These are phyloP conservation scores for Metridium senile DNA, from an alignment of 92 coral and sea anemone genomes.

Conservation along the genomic window DNA sequence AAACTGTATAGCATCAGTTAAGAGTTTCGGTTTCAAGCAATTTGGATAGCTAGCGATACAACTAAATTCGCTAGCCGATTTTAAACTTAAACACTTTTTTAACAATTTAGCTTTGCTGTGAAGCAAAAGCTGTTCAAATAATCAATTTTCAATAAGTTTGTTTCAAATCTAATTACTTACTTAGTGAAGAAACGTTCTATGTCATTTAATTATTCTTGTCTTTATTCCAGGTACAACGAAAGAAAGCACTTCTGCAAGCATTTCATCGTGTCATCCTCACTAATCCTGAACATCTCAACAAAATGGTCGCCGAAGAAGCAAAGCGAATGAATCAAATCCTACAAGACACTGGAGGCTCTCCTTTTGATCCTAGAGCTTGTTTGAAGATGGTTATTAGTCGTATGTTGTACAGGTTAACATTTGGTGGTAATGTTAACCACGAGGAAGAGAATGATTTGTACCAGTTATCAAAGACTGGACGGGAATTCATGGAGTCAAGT, in stretches of 20 bases:
- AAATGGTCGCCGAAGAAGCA: slow-evolving; percentile 60
- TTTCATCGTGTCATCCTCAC: slow-evolving; percentile 64
- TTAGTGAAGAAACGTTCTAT: background rate
- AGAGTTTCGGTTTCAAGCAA: no score
- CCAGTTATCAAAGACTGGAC: slow-evolving; percentile 43
- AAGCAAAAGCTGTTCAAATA: no score
- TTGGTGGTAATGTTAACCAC: slow-evolving; percentile 74
- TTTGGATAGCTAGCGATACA: no score
- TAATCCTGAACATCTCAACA: slow-evolving; percentile 61
- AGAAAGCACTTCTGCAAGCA: slow-evolving; percentile 71
- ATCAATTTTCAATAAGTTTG: no score
- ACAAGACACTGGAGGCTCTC: slow-evolving; percentile 24
- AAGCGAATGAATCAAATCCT: slow-evolving; percentile 39
- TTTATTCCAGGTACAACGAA: slow-evolving; percentile 33
- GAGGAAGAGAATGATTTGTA: slow-evolving; percentile 47
- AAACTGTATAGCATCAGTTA: no score
- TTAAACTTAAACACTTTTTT: no score
- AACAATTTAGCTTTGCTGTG: no score
- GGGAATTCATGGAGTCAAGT: slow-evolving; percentile 66
- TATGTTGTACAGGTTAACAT: slow-evolving; percentile 58
- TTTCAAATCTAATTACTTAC: no score
- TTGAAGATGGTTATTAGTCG: slow-evolving; percentile 58
- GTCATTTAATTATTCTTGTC: background rate
- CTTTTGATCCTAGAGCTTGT: slow-evolving; percentile 66
- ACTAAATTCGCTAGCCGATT: no score